phyloP scores from a whole-genome alignment of 1,140 invertebrate genomes.

The Contarinia nasturtii region DNA sequence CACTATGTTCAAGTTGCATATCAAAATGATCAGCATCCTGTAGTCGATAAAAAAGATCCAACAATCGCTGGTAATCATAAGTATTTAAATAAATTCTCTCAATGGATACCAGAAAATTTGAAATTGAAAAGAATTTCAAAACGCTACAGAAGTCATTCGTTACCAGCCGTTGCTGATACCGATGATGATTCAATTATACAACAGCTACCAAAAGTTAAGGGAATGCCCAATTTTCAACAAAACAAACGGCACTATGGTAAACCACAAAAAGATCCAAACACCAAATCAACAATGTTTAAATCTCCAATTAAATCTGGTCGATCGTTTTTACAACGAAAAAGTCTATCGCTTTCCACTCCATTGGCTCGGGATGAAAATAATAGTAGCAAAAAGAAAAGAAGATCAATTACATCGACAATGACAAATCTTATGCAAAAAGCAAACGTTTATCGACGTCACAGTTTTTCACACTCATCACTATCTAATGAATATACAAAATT shows the following conservation, averaged over 20 bases:
- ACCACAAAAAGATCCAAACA: background rate
- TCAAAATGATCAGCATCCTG: conserved; percentile 11
- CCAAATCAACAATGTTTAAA: too few species aligned
- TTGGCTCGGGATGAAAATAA: background rate
- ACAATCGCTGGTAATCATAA: conserved; percentile 7
- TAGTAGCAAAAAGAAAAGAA: conserved; percentile 9
- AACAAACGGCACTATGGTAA: conserved; percentile 13
- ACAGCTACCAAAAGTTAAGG: conserved; percentile 9
- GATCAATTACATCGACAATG: conserved; percentile 14
- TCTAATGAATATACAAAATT: background rate
- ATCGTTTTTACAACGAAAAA: conserved; percentile 5
- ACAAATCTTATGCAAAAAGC: conserved; percentile 19
- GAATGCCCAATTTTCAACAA: conserved; percentile 4
- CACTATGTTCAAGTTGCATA: conserved; percentile 27
- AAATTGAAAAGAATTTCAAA: conserved; percentile 40
- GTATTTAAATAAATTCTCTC: conserved; percentile 19
- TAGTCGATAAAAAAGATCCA: conserved; percentile 12
- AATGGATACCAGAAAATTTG: conserved; percentile 55
- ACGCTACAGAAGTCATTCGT: conserved; percentile 57
- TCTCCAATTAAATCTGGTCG: too few species aligned
- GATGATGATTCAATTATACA: conserved; percentile 23
- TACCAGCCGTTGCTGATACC: conserved; percentile 46
- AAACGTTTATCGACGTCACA: conserved; percentile 19
- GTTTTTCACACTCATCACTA: conserved; percentile 6
- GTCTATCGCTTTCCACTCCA: background rate